Base-by-base conservation (phyloP, 2,888 invertebrate genomes). In the Pristionchus exspectatus region DNA sequence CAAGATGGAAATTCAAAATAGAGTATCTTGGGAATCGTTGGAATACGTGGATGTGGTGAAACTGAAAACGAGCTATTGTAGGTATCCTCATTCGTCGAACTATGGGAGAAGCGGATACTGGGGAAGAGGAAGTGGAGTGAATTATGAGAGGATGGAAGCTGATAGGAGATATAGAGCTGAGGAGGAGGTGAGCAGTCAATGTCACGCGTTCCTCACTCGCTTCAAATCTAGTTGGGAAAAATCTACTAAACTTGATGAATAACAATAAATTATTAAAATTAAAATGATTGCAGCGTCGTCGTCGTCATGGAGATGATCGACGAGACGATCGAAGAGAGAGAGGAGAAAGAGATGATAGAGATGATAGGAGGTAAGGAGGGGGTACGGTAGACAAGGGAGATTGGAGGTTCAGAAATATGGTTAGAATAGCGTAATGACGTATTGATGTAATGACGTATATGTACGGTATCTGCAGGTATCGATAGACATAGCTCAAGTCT, bases 361-460 rank as follows among this genome's bases (percentile, higher is more conserved):
- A 90, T 89, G 21, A 30, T 3, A 89, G 83, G 89, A 84, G n/a
- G 69, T 50, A n/a, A 91, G 21, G 84, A 12, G 44, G 88, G 89
- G 30, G 89, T 66, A 77, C 85, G 33, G 88, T 81, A 14, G 90
- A 91, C 18, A 33, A 44, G 74, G 4, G 59, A 59, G 85, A 77
- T 72, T 18, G 24, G 10, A 24, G 66, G n/a, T 69, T 69, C 66
- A 24, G 24, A 38, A 38, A 38, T 38, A 3, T 38, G 38, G 38
- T 38, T 38, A 38, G 38, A 38, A 5, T 38, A 38, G 38, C 5
- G 38, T 38, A 38, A 38, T 38, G 38, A 3, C 38, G 38, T 3
- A 38, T 38, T 38, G 9, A 44, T 44, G 9, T 5, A 44, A 44
- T 16, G 50, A 81, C 24, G n/a, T 27, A 50, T 54, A 24, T 18